These are phyloP conservation scores for Tetragonula carbonaria DNA, from an alignment of 2,888 invertebrate genomes.

Conservation along the genomic window DNA sequence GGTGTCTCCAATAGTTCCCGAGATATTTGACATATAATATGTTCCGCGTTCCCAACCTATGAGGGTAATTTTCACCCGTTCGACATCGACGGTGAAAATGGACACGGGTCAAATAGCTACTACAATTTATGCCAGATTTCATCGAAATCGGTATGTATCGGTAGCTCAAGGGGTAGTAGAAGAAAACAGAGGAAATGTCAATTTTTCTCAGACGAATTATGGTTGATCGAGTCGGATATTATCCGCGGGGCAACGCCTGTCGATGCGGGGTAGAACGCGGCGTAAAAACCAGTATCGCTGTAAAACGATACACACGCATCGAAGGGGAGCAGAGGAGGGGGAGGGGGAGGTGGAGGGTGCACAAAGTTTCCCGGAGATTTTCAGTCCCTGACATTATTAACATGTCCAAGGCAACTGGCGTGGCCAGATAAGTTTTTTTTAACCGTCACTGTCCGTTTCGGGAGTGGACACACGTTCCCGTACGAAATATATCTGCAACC, in stretches of 20 bases:
- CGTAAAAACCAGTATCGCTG: not conserved
- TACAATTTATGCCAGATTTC: too few species aligned
- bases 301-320: not conserved
- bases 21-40: too few species aligned
- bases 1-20: too few species aligned
- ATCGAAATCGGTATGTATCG: too few species aligned
- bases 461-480: slow-evolving; percentile 36
- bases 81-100: too few species aligned
- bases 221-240: too few species aligned
- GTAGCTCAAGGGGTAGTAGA: too few species aligned
- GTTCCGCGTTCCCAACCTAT: too few species aligned
- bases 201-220: too few species aligned
- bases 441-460: slow-evolving; percentile 49
- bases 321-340: not conserved
- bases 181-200: too few species aligned
- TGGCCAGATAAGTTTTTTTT: slow-evolving; percentile 50
- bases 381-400: slow-evolving; percentile 57
- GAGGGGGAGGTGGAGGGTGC: not conserved
- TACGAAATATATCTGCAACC: slow-evolving; percentile 56
- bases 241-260: not conserved
- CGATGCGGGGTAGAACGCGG: not conserved
- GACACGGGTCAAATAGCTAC: too few species aligned
- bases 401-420: slow-evolving; percentile 58
- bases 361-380: slow-evolving; percentile 43
- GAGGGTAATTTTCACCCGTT: too few species aligned